phyloP scores from a whole-genome alignment of 2,797 vertebrate genomes.

The Anas georgica region DNA sequence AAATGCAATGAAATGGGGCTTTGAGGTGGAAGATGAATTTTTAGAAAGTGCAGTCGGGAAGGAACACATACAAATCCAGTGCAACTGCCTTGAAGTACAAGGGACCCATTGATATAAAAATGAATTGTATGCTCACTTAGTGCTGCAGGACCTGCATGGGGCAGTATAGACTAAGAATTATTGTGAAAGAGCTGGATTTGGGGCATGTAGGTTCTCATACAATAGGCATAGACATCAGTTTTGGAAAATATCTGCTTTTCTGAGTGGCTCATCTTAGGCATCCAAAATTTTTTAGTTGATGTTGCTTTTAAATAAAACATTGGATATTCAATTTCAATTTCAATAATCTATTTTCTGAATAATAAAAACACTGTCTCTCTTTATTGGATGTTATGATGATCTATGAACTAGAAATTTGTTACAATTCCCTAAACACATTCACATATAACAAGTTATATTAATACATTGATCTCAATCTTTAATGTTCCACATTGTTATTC shows the following conservation, averaged over 20 bases:
- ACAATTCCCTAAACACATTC: background rate
- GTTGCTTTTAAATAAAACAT: no score
- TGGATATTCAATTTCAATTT: background rate
- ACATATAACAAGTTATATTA: background rate
- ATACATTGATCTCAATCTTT: background rate
- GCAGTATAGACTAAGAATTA: constrained; percentile 43
- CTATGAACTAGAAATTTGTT: background rate
- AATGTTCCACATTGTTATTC: background rate
- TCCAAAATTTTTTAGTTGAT: background rate
- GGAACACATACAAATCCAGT: background rate
- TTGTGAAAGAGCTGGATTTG: background rate
- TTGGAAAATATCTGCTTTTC: background rate
- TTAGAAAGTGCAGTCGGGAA: background rate
- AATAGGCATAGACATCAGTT: background rate
- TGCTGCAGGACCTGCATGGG: constrained; percentile 29
- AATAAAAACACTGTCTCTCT: background rate
- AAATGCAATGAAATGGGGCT: constrained; percentile 50
- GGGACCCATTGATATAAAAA: background rate
- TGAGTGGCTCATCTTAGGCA: background rate
- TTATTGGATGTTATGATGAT: background rate
- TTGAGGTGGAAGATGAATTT: constrained; percentile 56
- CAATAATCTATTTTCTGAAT: background rate
- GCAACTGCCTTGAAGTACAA: constrained; percentile 14
- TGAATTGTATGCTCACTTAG: background rate
- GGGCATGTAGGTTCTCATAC: background rate